These are phyloP conservation scores for Anguilla rostrata DNA, from an alignment of 2,113 vertebrate genomes.

Conservation along the genomic window DNA sequence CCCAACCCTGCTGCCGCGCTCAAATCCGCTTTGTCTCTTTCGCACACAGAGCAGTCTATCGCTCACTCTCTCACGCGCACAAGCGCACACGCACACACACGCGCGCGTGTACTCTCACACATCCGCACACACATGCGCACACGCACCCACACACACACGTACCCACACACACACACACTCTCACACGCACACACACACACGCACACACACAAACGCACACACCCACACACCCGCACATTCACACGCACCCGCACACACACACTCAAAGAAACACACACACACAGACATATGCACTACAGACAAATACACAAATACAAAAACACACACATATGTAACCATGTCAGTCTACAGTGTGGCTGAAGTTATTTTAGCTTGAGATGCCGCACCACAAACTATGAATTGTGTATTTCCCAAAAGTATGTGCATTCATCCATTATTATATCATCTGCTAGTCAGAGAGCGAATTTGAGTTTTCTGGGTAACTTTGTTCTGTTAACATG, in stretches of 20 bases:
- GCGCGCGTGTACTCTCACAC: conserved; percentile 29
- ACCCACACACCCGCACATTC: conserved; percentile 23
- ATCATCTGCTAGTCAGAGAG: background rate
- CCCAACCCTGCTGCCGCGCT: background rate
- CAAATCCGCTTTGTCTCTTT: background rate
- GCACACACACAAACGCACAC: background rate
- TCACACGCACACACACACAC: conserved; percentile 11
- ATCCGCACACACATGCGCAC: background rate
- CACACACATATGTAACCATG: background rate
- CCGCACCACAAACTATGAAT: no score
- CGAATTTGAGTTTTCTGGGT: background rate
- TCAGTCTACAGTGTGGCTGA: background rate
- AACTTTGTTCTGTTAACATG: background rate
- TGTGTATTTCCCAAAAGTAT: background rate
- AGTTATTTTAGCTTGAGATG: no score
- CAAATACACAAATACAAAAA: background rate
- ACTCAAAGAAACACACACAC: no score
- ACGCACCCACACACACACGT: background rate
- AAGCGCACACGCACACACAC: background rate
- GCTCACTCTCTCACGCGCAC: conserved; percentile 11
- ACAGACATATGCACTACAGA: conserved; percentile 31
- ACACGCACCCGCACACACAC: conserved; percentile 12
- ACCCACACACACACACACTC: conserved; percentile 25
- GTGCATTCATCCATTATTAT: background rate
- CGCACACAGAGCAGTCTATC: conserved; percentile 22